Evolutionary conservation across 1,140 invertebrate genomes (phyloP), one percentile per base, ranked within the genome.

Genomic region (Halesus radiatus): DNA sequence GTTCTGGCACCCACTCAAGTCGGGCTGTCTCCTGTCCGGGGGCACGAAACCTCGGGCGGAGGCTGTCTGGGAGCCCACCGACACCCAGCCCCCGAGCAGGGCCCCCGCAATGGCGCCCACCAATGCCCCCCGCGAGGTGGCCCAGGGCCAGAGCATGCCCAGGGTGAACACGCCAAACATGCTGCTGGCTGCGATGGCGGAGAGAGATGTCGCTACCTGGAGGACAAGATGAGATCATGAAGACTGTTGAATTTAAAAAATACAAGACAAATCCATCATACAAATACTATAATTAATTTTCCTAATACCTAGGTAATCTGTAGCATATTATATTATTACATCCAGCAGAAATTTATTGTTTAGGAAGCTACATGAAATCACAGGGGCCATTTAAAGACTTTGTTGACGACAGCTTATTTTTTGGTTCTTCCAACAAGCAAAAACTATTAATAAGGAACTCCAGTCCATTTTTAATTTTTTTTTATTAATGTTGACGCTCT

Each of bases 141-240:
- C 92, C 93, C 94, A 96, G 20, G 95, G 96, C 84, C 95, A 92
- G 56, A 95, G 89, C 92, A 97, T 96, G 79, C 96, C 96, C 13
- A 98, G 87, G 0, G 94, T 94, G 86, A 97, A 98, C 16, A 97
- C 90, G 3, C 96, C 96, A 79, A 97, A 94, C 0, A 96, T 93
- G 18, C 95, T 94, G 6, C 95, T 96, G 20, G 95, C 94, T 15
- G 96, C 93, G 80, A 97, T 95, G 3, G 95, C 94, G 72, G 95
- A 94, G 60, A 96, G 88, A 76, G 94, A 94, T 53, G 94, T 92
- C 1, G 95, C 95, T 58, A 95, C 92, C 58, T 83, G 16, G 13
- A 16, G 29, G 58, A 18, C 23, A 68, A 68, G 10, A 64, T 26
- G 13, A 62, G 26, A 29, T 29, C 26, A 29, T 29, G 26, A 3